Conservation (phyloP, 1,140 invertebrate species). For the Sarcophaga bullata region DNA sequence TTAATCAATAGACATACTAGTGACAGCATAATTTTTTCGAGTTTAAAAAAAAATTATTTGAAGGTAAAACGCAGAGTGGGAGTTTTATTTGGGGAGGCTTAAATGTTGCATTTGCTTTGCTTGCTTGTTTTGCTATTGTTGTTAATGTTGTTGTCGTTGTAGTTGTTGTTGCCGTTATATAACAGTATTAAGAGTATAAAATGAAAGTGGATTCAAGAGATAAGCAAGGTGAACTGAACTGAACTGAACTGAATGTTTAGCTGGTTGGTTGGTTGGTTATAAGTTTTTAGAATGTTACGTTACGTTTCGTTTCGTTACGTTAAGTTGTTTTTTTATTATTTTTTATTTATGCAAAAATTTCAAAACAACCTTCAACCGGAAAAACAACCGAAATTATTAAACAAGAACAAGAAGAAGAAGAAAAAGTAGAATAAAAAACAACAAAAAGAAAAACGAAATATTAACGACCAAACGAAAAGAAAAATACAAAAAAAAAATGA, state of each 20-base stretch:
- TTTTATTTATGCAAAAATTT: neutral
- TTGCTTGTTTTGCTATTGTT: too few relatives aligned
- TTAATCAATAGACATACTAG: too few relatives aligned
- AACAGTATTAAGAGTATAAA: neutral
- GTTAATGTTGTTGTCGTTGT: too few relatives aligned
- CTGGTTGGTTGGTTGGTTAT: neutral
- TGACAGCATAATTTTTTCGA: neutral
- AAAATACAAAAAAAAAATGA: neutral
- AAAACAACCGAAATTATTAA: neutral
- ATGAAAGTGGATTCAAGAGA: neutral
- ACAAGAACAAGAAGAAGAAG: neutral
- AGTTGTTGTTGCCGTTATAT: too few relatives aligned
- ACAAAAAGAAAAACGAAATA: neutral
- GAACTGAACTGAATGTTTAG: neutral
- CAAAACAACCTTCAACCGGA: conserved; percentile 3
- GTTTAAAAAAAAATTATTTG: neutral
- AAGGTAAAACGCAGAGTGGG: conserved; percentile 2
- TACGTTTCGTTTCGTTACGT: too few relatives aligned
- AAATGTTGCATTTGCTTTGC: neutral
- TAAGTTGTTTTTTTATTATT: too few relatives aligned
- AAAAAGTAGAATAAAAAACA: neutral
- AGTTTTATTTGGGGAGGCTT: conserved; percentile 15
- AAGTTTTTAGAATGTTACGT: neutral
- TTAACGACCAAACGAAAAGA: neutral
- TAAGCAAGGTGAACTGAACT: conserved; percentile 6